Conservation (phyloP, 2,888 invertebrate species). For the Oligia latruncula region DNA sequence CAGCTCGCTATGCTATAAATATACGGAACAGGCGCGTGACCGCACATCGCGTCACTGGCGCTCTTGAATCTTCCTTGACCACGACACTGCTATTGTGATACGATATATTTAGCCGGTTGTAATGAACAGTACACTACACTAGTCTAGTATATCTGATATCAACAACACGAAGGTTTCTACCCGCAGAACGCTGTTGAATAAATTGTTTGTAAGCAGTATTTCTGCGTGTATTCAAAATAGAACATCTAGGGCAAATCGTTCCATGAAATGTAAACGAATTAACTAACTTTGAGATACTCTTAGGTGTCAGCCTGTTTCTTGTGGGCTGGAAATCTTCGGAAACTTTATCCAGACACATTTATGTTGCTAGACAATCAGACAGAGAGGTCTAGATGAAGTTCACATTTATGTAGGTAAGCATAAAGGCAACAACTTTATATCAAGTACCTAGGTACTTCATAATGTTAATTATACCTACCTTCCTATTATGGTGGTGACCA, state of each 20-base stretch:
- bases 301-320: neutral
- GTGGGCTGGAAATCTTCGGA: neutral
- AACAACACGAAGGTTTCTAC: constrained; percentile 53
- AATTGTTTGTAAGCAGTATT: constrained; percentile 17
- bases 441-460: neutral
- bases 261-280: constrained; percentile 12
- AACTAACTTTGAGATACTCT: neutral
- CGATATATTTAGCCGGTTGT: constrained; percentile 86
- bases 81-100: constrained; percentile 88
- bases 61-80: constrained; percentile 86
- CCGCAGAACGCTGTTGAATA: constrained; percentile 20
- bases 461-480: constrained; percentile 9
- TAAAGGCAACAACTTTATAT: neutral
- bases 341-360: neutral
- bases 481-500: neutral
- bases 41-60: constrained; percentile 81
- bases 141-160: constrained; percentile 56
- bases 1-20: constrained; percentile 80
- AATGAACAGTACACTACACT: constrained; percentile 71
- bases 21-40: constrained; percentile 80
- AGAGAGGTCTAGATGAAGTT: constrained; percentile 4
- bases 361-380: constrained; percentile 10
- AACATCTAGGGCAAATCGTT: constrained; percentile 5
- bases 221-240: constrained; percentile 1
- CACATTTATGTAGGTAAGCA: neutral